These are phyloP conservation scores for Cossypha caffra DNA, from an alignment of 2,797 vertebrate genomes.

Conservation along the genomic window DNA sequence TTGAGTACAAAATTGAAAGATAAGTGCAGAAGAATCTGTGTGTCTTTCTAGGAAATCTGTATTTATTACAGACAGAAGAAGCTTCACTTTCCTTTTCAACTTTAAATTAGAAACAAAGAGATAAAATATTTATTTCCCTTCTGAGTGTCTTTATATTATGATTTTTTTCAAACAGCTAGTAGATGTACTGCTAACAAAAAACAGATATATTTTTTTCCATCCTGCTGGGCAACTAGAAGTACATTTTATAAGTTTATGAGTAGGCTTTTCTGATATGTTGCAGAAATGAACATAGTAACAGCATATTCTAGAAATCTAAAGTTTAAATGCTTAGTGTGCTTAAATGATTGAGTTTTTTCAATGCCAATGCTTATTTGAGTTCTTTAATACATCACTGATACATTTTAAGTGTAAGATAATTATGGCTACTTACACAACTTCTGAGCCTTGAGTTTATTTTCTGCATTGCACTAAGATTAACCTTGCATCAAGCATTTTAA, in stretches of 20 bases:
- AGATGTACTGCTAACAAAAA: constrained; percentile 10
- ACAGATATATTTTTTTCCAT: neutral
- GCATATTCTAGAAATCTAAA: neutral
- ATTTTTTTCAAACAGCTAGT: neutral
- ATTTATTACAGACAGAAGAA: neutral
- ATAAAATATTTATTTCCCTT: constrained; percentile 41
- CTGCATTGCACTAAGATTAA: neutral
- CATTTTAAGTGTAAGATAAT: neutral
- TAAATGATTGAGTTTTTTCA: neutral
- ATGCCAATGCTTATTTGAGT: neutral
- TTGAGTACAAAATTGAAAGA: constrained; percentile 2
- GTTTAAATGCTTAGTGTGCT: neutral
- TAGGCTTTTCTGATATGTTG: neutral
- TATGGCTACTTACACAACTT: neutral
- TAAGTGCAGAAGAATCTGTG: neutral
- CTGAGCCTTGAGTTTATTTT: neutral
- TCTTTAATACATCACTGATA: neutral
- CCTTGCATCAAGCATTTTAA: neutral
- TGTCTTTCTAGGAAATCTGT: neutral
- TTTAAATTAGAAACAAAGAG: constrained; percentile 48
- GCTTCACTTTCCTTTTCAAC: constrained; percentile 11
- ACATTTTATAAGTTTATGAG: neutral
- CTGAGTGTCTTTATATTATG: neutral
- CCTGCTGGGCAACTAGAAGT: neutral
- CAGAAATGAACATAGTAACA: neutral